These are phyloP conservation scores for sheep (Ovis aries) DNA, from an alignment of 2,113 vertebrate genomes.

Conservation along the genomic window DNA sequence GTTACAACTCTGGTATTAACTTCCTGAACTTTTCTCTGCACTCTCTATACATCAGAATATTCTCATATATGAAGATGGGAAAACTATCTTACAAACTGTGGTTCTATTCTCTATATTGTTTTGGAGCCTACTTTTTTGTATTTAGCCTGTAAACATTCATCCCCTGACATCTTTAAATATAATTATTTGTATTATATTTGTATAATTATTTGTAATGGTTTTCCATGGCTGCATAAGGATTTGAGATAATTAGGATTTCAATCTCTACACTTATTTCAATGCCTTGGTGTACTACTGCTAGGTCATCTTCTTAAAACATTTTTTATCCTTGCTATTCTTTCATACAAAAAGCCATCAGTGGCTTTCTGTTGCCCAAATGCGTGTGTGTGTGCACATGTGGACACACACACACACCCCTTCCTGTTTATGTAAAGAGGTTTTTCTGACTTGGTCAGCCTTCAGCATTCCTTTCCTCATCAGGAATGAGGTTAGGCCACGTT, in stretches of 20 bases:
- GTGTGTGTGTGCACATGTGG: fast-evolving
- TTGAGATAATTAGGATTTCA: background rate
- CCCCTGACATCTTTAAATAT: background rate
- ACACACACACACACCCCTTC: background rate
- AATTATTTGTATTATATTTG: background rate
- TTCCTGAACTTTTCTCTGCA: background rate
- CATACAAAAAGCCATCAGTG: background rate
- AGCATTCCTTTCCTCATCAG: background rate
- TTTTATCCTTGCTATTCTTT: background rate
- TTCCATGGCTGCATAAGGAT: background rate
- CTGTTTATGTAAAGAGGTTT: background rate
- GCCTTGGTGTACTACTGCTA: background rate
- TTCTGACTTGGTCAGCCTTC: background rate
- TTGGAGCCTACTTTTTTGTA: background rate
- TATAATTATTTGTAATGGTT: background rate
- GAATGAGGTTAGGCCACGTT: background rate
- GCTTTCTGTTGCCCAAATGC: background rate
- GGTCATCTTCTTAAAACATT: background rate
- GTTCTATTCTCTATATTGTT: background rate
- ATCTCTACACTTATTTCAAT: background rate
- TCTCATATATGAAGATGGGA: background rate
- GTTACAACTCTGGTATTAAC: background rate
- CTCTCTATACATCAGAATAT: background rate
- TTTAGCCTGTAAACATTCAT: background rate
- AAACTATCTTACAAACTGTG: background rate